A percentile compares a stretch with the other conserved stretches of the same genome.
Evolutionary conservation across 2,113 vertebrate species (phyloP).

Genomic region (Morphnarchus princeps): DNA sequence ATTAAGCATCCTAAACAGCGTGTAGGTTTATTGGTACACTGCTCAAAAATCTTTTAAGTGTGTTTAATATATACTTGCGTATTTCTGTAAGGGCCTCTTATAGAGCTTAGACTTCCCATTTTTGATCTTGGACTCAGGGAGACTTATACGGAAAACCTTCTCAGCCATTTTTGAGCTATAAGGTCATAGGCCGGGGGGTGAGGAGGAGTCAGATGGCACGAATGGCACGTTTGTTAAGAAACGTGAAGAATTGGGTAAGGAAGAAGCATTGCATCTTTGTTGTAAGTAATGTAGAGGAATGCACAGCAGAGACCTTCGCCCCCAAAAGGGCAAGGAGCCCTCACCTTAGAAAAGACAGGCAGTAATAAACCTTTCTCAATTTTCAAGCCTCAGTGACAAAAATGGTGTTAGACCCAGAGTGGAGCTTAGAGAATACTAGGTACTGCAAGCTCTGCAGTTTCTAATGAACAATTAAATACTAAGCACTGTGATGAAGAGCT

Average conservation of each 20-base stretch:
- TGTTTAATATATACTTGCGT: not conserved
- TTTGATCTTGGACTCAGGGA: not conserved
- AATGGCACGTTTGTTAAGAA: constrained; percentile 49
- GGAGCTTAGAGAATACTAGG: not conserved
- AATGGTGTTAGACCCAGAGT: not conserved
- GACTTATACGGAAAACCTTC: constrained; percentile 4
- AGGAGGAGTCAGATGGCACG: constrained; percentile 9
- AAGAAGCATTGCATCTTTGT: constrained; percentile 50
- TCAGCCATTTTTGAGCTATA: constrained; percentile 23
- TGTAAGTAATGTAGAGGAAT: constrained; percentile 57
- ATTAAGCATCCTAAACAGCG: not conserved
- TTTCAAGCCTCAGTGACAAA: constrained; percentile 36
- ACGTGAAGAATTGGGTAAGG: constrained; percentile 35
- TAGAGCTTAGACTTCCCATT: not conserved
- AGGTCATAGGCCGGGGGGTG: constrained; percentile 34
- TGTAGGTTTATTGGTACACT: not conserved
- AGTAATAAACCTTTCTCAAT: constrained; percentile 19
- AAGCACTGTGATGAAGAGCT: not conserved
- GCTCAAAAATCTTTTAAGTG: not conserved
- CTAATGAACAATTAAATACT: not conserved
- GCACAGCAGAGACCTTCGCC: constrained; percentile 60
- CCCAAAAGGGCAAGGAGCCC: constrained; percentile 46
- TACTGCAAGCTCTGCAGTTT: not conserved
- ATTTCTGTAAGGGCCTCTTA: not conserved
- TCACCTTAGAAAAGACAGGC: constrained; percentile 54